Percentiles rank a stretch among this genome's conserved stretches.
These are phyloP conservation scores for Cottus gobio DNA, from an alignment of 2,113 vertebrate genomes.

Conservation along the genomic window DNA sequence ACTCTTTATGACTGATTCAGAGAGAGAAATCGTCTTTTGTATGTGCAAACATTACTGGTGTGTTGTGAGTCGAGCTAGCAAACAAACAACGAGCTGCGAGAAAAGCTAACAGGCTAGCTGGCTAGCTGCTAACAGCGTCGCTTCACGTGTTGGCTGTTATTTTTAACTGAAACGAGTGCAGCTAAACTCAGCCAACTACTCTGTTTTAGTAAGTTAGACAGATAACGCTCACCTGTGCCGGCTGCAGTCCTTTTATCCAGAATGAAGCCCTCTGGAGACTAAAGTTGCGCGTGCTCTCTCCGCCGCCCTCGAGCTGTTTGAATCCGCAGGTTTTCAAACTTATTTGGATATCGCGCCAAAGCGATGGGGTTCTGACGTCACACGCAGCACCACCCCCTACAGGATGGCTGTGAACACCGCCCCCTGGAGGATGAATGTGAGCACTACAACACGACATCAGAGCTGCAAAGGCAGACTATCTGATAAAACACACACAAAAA, in stretches of 20 bases:
- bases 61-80: background rate
- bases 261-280: too few relatives aligned
- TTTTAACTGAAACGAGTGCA: fast-evolving
- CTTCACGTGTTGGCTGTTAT: too few relatives aligned
- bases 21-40: background rate
- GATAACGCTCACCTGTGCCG: slow-evolving; percentile 13
- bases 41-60: background rate
- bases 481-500: background rate
- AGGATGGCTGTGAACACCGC: background rate
- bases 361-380: slow-evolving; percentile 47
- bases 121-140: background rate
- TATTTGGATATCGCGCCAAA: slow-evolving; percentile 70
- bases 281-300: background rate
- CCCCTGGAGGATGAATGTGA: too few relatives aligned
- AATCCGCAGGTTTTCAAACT: slow-evolving; percentile 67
- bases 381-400: slow-evolving; percentile 21
- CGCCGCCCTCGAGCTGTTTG: slow-evolving; percentile 28
- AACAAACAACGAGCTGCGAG: background rate
- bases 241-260: background rate
- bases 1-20: background rate
- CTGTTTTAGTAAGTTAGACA: background rate
- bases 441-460: background rate
- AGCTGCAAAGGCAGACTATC: background rate
- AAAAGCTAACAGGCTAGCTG: slow-evolving; percentile 25
- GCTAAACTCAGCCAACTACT: background rate